Evolutionary conservation across 2,113 vertebrate species (phyloP).

Genomic region (Ornithorhynchus anatinus): DNA sequence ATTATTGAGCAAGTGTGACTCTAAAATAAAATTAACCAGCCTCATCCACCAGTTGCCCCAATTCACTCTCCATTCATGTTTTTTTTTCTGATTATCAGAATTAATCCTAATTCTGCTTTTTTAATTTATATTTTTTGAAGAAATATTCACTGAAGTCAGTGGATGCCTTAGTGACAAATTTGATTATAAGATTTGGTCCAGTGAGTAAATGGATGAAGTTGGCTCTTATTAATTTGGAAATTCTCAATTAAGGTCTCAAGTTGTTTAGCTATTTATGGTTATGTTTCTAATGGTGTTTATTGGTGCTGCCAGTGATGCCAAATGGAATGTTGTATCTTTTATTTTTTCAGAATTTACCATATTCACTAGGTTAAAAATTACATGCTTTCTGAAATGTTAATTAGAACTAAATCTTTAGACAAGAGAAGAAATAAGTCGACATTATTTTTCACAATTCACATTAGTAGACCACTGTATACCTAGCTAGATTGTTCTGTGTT

Average conservation of each 20-base stretch:
- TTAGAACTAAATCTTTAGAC: conserved; percentile 77
- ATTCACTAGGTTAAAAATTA: conserved; percentile 66
- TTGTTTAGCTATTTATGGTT: conserved; percentile 61
- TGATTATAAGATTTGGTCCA: conserved; percentile 57
- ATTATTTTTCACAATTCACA: conserved; percentile 73
- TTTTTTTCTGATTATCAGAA: conserved; percentile 9
- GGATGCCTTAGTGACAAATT: conserved; percentile 57
- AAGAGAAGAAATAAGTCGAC: conserved; percentile 74
- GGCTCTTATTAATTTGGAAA: conserved; percentile 73
- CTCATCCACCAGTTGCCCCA: conserved; percentile 7
- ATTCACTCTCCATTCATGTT: conserved; percentile 3
- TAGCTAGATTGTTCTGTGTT: conserved; percentile 71
- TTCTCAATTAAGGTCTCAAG: conserved; percentile 65
- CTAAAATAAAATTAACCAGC: conserved; percentile 5
- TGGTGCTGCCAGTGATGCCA: conserved; percentile 66
- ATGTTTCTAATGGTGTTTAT: conserved; percentile 65
- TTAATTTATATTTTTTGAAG: conserved; percentile 41
- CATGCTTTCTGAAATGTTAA: conserved; percentile 72
- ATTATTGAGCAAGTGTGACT: neutral
- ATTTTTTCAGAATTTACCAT: conserved; percentile 53
- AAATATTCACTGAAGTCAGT: conserved; percentile 56
- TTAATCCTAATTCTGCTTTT: conserved; percentile 47
- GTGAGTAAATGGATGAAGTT: conserved; percentile 63
- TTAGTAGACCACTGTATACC: conserved; percentile 68
- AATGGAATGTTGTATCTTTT: conserved; percentile 49